These are phyloP conservation scores for Bombus breviceps DNA, from an alignment of 1,140 invertebrate species.

Conservation along the genomic window DNA sequence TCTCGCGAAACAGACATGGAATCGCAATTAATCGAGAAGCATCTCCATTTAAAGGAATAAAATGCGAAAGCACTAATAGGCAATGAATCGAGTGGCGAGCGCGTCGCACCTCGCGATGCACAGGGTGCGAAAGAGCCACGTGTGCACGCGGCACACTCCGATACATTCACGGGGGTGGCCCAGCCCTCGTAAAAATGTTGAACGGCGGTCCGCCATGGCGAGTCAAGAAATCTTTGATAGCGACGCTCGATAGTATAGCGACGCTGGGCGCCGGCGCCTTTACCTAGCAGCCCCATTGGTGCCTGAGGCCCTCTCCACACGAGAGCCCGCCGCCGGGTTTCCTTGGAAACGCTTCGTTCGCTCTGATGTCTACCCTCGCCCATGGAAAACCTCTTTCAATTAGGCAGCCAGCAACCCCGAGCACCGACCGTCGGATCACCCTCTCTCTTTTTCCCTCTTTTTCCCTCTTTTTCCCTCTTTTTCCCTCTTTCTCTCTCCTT, in stretches of 20 bases:
- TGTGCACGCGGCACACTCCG: conserved; percentile 13
- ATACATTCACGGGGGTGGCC: neutral
- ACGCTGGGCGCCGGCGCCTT: conserved; percentile 77
- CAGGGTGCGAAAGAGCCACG: neutral
- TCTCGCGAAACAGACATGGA: no score
- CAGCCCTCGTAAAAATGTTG: conserved; percentile 51
- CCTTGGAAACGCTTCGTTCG: conserved; percentile 80
- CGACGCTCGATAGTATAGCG: conserved; percentile 79
- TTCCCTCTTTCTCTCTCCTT: neutral
- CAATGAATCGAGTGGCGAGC: neutral
- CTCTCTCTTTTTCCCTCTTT: conserved; percentile 34
- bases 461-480: neutral
- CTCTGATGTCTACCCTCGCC: conserved; percentile 73
- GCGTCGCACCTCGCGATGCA: neutral
- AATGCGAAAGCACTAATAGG: neutral
- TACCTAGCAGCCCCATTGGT: conserved; percentile 69
- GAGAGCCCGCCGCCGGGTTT: conserved; percentile 74
- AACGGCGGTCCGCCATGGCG: conserved; percentile 70
- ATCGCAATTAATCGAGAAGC: no score
- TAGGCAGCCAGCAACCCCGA: conserved; percentile 66
- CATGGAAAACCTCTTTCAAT: conserved; percentile 77
- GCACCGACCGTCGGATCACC: conserved; percentile 34
- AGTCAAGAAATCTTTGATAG: conserved; percentile 79
- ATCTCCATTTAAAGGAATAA: neutral
- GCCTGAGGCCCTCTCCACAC: conserved; percentile 68